Base-by-base conservation (phyloP, 2,797 vertebrate species). In the Macropodus opercularis region DNA sequence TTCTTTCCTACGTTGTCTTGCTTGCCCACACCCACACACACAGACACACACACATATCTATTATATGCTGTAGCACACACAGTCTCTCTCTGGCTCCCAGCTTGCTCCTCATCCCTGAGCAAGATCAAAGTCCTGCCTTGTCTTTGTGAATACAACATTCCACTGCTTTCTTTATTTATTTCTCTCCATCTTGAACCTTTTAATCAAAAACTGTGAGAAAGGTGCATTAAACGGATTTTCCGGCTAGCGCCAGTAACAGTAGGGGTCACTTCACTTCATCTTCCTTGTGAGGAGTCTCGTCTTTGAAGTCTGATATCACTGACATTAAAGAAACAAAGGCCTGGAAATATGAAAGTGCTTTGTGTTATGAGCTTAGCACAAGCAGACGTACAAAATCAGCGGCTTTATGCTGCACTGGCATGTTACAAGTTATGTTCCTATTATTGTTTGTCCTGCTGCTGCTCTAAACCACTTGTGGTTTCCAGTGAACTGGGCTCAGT, bases 91-190 rank as follows among this genome's bases (percentile, higher is more conserved):
- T 23, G 2, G 63, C 77, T 74, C 57, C 39, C n/a, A 72, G 56
- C 79, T 26, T 56, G 42, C 43, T 65, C 67, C 52, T 79, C 58
- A 2, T 75, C 59, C 54, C 69, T 40, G 52, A 68, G 49, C 53
- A 27, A 86, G 79, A 91, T 90, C 84, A 91, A 89, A 92, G 89
- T 62, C 23, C 59, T 55, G 58, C 40, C 56, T 76, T 57, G 59
- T 81, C 78, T 87, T 80, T 87, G 60, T 66, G 79, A 77, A 80
- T 75, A 68, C 59, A 65, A 65, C 74, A 77, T 80, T 72, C 46
- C 69, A 29, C 38, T 19, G 26, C 42, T 79, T 87, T 81, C 52
- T 85, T 79, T 86, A 61, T 87, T 86, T 84, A 80, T 84, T 79
- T 83, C 36, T 29, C 21, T 10, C 52, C 52, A 54, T 57, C 72